Evolutionary conservation across 2,113 vertebrate genomes (phyloP).

Genomic region (Romanogobio albipinnatus): DNA sequence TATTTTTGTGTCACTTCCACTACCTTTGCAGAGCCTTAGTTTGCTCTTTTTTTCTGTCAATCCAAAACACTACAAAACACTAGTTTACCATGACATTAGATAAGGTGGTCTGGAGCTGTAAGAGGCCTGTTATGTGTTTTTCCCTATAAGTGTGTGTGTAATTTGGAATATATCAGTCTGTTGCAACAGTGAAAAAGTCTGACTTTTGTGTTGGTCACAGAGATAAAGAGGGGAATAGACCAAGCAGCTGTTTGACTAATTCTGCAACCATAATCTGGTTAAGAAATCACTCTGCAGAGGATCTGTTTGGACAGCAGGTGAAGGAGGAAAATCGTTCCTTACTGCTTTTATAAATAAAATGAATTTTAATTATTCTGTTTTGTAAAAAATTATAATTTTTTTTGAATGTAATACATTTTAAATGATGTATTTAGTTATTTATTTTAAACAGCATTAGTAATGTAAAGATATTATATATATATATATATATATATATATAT

Average conservation of each 20-base stretch:
- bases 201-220: slow-evolving; percentile 61
- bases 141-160: background rate
- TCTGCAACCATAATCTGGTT: slow-evolving; percentile 44
- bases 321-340: background rate
- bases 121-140: background rate
- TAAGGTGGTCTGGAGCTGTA: background rate
- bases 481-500: no score
- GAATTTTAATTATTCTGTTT: background rate
- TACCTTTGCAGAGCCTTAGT: no score
- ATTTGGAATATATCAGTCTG: background rate
- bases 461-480: no score
- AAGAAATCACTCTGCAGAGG: slow-evolving; percentile 36
- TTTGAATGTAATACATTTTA: background rate
- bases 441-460: background rate
- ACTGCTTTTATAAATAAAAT: background rate
- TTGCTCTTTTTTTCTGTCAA: no score
- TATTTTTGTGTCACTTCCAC: background rate
- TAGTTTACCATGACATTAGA: background rate
- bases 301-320: slow-evolving; percentile 37
- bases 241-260: slow-evolving; percentile 50
- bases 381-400: background rate
- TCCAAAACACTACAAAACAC: no score
- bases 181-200: slow-evolving; percentile 42
- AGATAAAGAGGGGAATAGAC: slow-evolving; percentile 34
- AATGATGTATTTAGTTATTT: background rate